Percentiles rank a stretch among this genome's conserved stretches.
Evolutionary conservation across 2,888 invertebrate genomes (phyloP).

Genomic region (Epinotia nisella): DNA sequence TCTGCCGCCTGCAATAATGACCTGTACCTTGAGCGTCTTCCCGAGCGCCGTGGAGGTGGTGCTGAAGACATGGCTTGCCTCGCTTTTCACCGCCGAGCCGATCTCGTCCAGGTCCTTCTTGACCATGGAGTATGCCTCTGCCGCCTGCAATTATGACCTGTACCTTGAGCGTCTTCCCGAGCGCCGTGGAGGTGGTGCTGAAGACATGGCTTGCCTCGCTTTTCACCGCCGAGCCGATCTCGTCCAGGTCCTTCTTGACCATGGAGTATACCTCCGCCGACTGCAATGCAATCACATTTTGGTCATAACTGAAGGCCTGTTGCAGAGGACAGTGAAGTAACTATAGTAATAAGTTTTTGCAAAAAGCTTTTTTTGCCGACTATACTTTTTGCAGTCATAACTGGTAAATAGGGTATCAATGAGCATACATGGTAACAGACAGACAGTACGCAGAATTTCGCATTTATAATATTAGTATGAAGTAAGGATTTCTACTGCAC

Average conservation of each 20-base stretch:
- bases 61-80: slow-evolving; percentile 87
- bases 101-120: slow-evolving; percentile 91
- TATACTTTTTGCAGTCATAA: too few relatives aligned
- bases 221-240: slow-evolving; percentile 89
- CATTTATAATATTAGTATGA: too few relatives aligned
- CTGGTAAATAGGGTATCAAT: too few relatives aligned
- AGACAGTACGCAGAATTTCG: too few relatives aligned
- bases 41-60: slow-evolving; percentile 88
- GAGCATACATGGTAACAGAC: too few relatives aligned
- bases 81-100: slow-evolving; percentile 88
- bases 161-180: slow-evolving; percentile 89
- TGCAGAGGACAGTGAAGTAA: too few relatives aligned
- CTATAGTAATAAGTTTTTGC: too few relatives aligned
- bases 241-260: slow-evolving; percentile 90
- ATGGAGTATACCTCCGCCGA: slow-evolving; percentile 90
- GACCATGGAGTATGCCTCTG: slow-evolving; percentile 90
- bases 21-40: too few relatives aligned
- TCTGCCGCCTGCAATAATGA: slow-evolving; percentile 88
- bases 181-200: slow-evolving; percentile 86
- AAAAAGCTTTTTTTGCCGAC: too few relatives aligned
- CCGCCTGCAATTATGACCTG: slow-evolving; percentile 87
- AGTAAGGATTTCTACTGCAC: too few relatives aligned
- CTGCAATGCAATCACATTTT: slow-evolving; percentile 67
- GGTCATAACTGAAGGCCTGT: neutral
- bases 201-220: slow-evolving; percentile 88